Conservation (phyloP, 2,888 invertebrate species). For the Caenorhabditis doughertyi region DNA sequence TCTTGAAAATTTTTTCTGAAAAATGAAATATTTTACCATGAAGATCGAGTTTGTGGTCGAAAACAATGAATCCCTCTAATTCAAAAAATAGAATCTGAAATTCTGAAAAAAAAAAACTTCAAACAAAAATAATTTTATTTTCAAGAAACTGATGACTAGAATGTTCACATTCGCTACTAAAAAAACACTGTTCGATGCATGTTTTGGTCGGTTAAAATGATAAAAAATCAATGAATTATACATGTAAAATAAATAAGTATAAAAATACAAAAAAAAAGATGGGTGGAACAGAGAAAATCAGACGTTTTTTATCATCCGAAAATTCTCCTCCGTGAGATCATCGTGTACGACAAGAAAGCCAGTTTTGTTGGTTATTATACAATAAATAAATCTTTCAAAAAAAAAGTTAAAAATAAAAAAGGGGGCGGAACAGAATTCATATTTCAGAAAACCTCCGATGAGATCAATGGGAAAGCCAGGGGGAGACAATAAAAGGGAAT, state of each 20-base stretch:
- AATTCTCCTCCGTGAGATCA: slow-evolving; percentile 31
- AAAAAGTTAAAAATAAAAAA: slow-evolving; percentile 5
- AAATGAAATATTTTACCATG: too few species aligned
- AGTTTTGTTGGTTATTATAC: neutral
- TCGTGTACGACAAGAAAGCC: slow-evolving; percentile 28
- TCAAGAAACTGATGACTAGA: slow-evolving; percentile 11
- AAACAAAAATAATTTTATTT: neutral
- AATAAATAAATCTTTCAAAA: neutral
- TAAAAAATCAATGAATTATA: neutral
- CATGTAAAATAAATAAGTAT: neutral
- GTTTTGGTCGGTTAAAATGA: neutral
- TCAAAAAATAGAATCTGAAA: too few species aligned
- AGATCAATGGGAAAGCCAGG: slow-evolving; percentile 33
- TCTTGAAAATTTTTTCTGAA: too few species aligned
- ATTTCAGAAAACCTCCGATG: slow-evolving; percentile 23
- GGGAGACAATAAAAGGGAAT: neutral
- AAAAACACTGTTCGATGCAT: neutral
- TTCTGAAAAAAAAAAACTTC: neutral
- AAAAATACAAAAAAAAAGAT: neutral
- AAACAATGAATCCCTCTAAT: too few species aligned
- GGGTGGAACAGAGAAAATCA: slow-evolving; percentile 3
- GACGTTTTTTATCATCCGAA: neutral
- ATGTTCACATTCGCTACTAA: slow-evolving; percentile 5
- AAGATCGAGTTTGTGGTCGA: too few species aligned
- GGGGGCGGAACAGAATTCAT: slow-evolving; percentile 10